phyloP scores from a whole-genome alignment of 2,888 invertebrate species.

The Chymomyza caudatula region DNA sequence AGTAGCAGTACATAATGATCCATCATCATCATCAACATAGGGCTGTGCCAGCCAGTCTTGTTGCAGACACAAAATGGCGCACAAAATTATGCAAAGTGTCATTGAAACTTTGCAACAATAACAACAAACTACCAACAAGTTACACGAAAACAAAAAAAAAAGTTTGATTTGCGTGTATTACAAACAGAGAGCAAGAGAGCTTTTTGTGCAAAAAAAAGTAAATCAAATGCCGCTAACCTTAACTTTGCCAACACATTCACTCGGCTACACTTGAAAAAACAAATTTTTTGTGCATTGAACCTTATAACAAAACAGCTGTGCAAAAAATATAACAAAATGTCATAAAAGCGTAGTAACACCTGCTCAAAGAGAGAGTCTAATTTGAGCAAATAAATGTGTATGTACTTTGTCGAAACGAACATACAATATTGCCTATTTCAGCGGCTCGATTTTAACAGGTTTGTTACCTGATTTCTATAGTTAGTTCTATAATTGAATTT shows the following conservation, averaged over 20 bases:
- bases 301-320: constrained; percentile 6
- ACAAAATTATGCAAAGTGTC: constrained; percentile 54
- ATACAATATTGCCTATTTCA: too few species aligned
- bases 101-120: constrained; percentile 38
- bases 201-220: constrained; percentile 40
- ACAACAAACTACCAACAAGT: constrained; percentile 6
- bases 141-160: not conserved
- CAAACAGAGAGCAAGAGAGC: not conserved
- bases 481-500: too few species aligned
- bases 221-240: constrained; percentile 22
- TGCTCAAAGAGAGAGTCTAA: not conserved
- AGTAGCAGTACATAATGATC: constrained; percentile 32
- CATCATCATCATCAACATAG: constrained; percentile 33
- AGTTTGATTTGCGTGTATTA: not conserved
- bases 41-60: not conserved
- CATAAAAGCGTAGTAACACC: not conserved
- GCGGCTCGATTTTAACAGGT: too few species aligned
- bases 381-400: not conserved
- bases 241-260: not conserved
- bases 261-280: constrained; percentile 32
- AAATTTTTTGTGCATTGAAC: constrained; percentile 69
- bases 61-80: constrained; percentile 1
- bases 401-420: too few species aligned
- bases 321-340: not conserved
- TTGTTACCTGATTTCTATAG: too few species aligned